These are phyloP conservation scores for Acanthacorydalis orientalis DNA, from an alignment of 2,888 invertebrate species.

Conservation along the genomic window DNA sequence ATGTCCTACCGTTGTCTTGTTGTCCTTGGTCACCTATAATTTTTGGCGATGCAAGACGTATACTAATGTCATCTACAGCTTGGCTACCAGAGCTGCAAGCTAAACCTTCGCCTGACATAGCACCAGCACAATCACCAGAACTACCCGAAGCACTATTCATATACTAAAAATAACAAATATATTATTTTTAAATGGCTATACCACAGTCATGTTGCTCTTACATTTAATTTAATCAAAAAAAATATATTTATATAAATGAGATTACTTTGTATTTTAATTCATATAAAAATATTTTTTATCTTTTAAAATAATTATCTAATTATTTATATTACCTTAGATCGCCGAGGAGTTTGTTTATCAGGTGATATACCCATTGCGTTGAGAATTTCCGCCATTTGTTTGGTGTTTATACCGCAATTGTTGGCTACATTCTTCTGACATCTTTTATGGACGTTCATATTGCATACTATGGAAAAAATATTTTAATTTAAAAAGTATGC, in stretches of 20 bases:
- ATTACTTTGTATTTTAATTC: too few species aligned
- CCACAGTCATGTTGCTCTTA: too few species aligned
- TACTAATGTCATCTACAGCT: conserved; percentile 5
- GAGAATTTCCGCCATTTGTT: conserved; percentile 88
- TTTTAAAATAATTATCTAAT: too few species aligned
- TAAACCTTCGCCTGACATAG: conserved; percentile 15
- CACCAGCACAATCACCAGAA: conserved; percentile 17
- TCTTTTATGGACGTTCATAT: conserved; percentile 95
- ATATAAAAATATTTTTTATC: too few species aligned
- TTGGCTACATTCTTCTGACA: conserved; percentile 99
- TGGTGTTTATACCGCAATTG: conserved; percentile 97
- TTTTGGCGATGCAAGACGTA: conserved; percentile 21
- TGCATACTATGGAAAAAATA: conserved; percentile 49
- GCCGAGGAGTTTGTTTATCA: conserved; percentile 58
- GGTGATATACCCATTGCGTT: conserved; percentile 83
- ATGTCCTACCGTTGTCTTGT: conserved; percentile 4
- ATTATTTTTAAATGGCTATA: conserved; percentile 7
- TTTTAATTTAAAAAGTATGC: neutral
- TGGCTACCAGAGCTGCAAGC: conserved; percentile 9
- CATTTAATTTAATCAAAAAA: too few species aligned
- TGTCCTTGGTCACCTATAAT: conserved; percentile 27
- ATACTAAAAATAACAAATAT: conserved; percentile 5
- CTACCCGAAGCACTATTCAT: conserved; percentile 20
- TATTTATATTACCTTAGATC: conserved; percentile 36
- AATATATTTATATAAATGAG: too few species aligned